Base-by-base conservation (phyloP, 2,797 vertebrate genomes). In the Myiothlypis coronata region DNA sequence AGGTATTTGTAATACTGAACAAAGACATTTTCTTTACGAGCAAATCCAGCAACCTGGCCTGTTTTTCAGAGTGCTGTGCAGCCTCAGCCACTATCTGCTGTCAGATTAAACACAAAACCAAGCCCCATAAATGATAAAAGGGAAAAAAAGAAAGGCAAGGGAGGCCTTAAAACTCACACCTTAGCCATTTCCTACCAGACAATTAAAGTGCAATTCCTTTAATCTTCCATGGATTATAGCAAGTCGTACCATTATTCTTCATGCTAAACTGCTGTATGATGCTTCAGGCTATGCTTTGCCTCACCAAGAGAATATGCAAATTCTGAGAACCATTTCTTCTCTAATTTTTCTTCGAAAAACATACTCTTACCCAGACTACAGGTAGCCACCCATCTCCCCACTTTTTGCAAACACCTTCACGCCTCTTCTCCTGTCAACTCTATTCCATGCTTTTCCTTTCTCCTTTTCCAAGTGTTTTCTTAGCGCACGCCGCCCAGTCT, bases 401-500 rank as follows among this genome's bases (percentile, higher is more conserved):
- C 52, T 75, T 90, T 79, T 26, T 8, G 41, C 59, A 83, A 95
- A 92, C 81, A 74, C 46, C 53, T 68, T 61, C 71, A 24, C 4
- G 0, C 28, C 80, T 59, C 39, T 50, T 59, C 26, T 68, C 32
- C 70, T 1, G 14, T 15, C n/a, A 53, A 3, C 43, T 56, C 49
- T 68, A 53, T 43, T 20, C 34, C 46, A 34, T 3, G 20, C 35
- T 35, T 28, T 12, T 11, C 60, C 43, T 2, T 52, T 22, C 68
- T 46, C n/a, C 47, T 46, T 52, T 23, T 8, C 6, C 44, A 20
- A 17, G 32, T 0, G 32, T 23, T 30, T 47, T 5, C 49, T 35
- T 2, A 17, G 32, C 4, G 3, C 34, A 6, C 0, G n/a, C 35
- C 9, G 21, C 43, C n/a, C 0, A 4, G 4, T 7, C 57, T 22